Evolutionary conservation across 2,113 vertebrate genomes (phyloP).

Genomic region (Archocentrus centrarchus): DNA sequence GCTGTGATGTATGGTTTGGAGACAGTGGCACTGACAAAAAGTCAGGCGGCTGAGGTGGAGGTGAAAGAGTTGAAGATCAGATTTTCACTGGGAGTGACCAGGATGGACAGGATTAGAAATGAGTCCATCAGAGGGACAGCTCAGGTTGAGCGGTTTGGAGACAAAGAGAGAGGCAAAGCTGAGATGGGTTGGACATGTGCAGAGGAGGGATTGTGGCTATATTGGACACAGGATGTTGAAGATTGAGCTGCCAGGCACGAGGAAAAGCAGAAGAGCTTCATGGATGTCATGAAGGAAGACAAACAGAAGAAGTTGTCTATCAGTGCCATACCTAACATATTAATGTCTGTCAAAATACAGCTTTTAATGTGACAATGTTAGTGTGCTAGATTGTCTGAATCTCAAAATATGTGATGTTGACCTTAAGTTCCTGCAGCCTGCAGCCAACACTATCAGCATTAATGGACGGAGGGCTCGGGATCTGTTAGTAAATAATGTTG

Average conservation of each 20-base stretch:
- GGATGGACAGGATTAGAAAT: background rate
- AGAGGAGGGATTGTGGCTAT: background rate
- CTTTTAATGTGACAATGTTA: no score
- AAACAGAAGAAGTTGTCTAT: no score
- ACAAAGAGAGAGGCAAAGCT: background rate
- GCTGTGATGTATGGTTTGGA: background rate
- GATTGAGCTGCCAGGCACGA: background rate
- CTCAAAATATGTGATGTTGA: no score
- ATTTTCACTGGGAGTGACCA: background rate
- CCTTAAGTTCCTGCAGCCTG: no score
- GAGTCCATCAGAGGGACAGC: background rate
- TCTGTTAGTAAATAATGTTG: no score
- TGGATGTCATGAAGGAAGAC: background rate
- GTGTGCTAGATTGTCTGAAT: no score
- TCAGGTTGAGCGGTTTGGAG: background rate
- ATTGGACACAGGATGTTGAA: background rate
- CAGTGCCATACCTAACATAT: no score
- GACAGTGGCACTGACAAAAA: no score
- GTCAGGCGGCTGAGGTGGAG: background rate
- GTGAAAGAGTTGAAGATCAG: background rate
- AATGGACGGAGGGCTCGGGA: no score
- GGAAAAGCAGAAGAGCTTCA: rapidly evolving
- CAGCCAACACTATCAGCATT: no score
- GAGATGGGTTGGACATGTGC: background rate
- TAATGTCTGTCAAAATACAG: no score